Evolutionary conservation across 2,888 invertebrate genomes (phyloP), one percentile per base, ranked within the genome.

Genomic region (Pristionchus maxplancki): DNA sequence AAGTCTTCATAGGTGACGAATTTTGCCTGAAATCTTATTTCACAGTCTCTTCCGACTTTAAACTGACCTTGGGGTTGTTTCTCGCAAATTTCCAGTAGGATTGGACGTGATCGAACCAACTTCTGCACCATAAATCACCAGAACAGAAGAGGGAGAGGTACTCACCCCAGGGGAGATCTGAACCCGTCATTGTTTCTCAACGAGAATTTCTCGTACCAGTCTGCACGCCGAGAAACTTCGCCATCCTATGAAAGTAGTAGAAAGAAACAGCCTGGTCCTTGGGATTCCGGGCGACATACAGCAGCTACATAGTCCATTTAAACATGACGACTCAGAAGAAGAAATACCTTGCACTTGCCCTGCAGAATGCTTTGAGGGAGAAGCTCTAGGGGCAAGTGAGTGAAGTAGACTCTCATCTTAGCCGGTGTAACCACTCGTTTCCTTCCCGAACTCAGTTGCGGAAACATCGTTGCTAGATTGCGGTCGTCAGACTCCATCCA

Each of bases 231-330:
- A 94, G 92, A 87, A 90, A 94, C 9, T 93, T 93, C n/a, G 95
- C 91, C 91, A 95, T 94, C 50, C 92, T 92, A 37, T 94, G 91
- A 90, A 95, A 95, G 90, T 95, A 94, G 90, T 93, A 95, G 89
- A 94, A 95, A 0, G 95, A 95, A 6, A 95, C 95, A 3, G 94
- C 94, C 9, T 94, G 94, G 91, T 95, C 95, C 91, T 95, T 95
- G 0, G 95, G 95, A 90, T 95, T 95, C 82, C 95, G 93, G 15
- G 95, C 94, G 37, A 95, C 94, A 90, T 95, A 95, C 64, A 95
- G 94, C 15, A 95, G 93, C 95, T 95, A 37, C 0, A 62, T 4
- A 6, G 50, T n/a, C 6, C 6, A 44, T 5, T 24, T 40, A 6
- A 6, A 6, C 44, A 48, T 8, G 48, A n/a, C n/a, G n/a, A n/a